Evolutionary conservation across 2,113 vertebrate species (phyloP).

Genomic region (Alosa alosa): DNA sequence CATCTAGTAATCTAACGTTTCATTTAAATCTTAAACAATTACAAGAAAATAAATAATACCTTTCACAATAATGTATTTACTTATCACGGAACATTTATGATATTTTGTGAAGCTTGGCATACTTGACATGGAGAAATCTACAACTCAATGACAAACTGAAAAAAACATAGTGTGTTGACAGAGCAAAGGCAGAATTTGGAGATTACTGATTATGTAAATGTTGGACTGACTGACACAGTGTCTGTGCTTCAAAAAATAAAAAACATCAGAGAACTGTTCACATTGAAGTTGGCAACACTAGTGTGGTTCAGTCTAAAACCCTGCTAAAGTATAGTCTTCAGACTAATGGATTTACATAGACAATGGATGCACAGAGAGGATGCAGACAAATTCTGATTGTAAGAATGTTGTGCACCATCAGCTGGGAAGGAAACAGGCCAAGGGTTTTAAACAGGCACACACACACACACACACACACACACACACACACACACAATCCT

Average conservation of each 20-base stretch:
- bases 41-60: too few relatives aligned
- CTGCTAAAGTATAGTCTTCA: not conserved
- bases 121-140: too few relatives aligned
- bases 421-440: not conserved
- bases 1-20: too few relatives aligned
- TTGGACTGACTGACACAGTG: not conserved
- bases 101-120: too few relatives aligned
- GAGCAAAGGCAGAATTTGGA: not conserved
- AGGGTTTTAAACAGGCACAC: not conserved
- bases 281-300: not conserved
- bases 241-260: not conserved
- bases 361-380: not conserved
- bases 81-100: too few relatives aligned
- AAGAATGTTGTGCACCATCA: not conserved
- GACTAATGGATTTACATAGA: not conserved
- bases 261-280: not conserved
- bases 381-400: not conserved
- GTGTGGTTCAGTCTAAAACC: not conserved
- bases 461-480: not conserved
- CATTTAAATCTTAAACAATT: too few relatives aligned
- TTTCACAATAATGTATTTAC: too few relatives aligned
- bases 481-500: not conserved
- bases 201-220: not conserved
- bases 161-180: not conserved
- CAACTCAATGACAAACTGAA: too few relatives aligned